Conservation (phyloP, 2,797 vertebrate species). For the Tauraco hartlaubi region DNA sequence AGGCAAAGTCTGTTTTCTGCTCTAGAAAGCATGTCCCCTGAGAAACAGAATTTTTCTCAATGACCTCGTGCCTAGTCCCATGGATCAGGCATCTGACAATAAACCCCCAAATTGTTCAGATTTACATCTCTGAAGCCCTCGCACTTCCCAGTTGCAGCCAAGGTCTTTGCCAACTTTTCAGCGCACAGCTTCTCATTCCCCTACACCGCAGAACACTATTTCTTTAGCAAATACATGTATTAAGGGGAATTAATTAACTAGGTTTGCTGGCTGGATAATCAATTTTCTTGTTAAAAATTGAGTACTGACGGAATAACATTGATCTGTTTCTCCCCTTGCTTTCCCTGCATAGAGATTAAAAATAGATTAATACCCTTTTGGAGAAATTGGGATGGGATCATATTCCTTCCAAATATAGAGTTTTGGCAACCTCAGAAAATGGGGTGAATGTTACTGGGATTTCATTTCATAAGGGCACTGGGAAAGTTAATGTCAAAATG, state of each 20-base stretch:
- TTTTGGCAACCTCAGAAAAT: constrained; percentile 10
- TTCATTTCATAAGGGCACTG: neutral
- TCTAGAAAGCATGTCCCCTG: neutral
- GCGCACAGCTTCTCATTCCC: neutral
- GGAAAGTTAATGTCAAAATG: neutral
- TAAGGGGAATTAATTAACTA: constrained; percentile 52
- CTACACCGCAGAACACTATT: neutral
- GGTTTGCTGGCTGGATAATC: constrained; percentile 32
- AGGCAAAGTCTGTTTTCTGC: neutral
- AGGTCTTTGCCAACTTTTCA: neutral
- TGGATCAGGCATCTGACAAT: neutral
- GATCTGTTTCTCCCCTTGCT: neutral
- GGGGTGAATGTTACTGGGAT: constrained; percentile 10
- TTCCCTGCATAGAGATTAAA: neutral
- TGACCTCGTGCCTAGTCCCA: neutral
- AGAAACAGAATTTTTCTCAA: neutral
- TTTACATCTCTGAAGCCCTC: neutral
- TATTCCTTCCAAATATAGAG: neutral
- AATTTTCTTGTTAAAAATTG: constrained; percentile 44
- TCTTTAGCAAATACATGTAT: neutral
- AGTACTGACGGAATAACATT: neutral
- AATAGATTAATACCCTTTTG: constrained; percentile 24
- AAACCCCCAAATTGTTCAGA: neutral
- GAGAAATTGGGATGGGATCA: neutral
- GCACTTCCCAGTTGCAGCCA: rapidly evolving